Base-by-base conservation (phyloP, 2,888 invertebrate species). In the Tridacna gigas region DNA sequence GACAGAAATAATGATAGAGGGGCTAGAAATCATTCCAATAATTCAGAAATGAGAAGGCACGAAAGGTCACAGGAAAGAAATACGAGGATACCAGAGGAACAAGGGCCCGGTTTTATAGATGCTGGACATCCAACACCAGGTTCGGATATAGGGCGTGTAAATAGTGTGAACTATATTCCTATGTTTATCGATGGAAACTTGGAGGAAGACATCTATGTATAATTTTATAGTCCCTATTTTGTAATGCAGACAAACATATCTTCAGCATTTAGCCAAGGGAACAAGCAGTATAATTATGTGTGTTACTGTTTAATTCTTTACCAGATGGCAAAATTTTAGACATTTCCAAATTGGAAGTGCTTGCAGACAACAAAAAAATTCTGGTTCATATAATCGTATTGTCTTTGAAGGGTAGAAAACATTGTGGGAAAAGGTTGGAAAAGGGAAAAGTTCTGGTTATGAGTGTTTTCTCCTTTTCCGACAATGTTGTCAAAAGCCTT, bases 151-250 rank as follows among this genome's bases (percentile, higher is more conserved):
- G 71, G 51, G 15, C 48, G 71, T 3, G 48, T 51, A 5, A 47
- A 12, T 18, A 71, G 75, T 65, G 65, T 65, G 13, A 75, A 63
- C 22, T 75, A 75, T 28, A 75, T 75, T 47, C 63, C 75, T 22
- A 22, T 75, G 47, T 75, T 63, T 63, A 75, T 61, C 0, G 63
- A 75, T 61, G 80, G 80, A 13, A 75, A 74, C 37, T 61, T 60
- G 47, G 76, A 75, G n/a, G 80, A 80, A 18, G 80, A 80, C 76
- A 51, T 80, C 26, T 80, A 80, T 80, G 80, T 80, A 26, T 80
- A 47, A 20, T 56, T 56, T 5, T 20, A 56, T 56, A 20, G 15
- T 56, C 20, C 20, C 20, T 56, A 1, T 56, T 56, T 56, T 20
- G 56, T 56, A 5, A 56, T 15, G 20, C 20, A 37, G 37, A 37